Conservation (phyloP, 2,888 invertebrate species). For the Eledona agricola region DNA sequence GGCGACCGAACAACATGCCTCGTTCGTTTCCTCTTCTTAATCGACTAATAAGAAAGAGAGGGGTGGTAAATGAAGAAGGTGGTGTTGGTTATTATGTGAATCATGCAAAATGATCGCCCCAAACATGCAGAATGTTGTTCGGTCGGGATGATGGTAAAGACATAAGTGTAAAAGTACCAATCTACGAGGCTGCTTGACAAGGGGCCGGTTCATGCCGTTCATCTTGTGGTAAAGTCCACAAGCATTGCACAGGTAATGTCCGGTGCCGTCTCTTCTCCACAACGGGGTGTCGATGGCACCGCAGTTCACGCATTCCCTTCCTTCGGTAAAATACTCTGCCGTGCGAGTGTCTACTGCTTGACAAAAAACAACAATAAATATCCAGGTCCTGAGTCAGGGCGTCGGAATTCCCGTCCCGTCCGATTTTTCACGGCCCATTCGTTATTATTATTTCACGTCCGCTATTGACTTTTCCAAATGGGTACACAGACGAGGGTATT, state of each 20-base stretch:
- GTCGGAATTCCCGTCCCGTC: constrained; percentile 36
- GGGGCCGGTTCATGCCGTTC: constrained; percentile 93
- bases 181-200: constrained; percentile 90
- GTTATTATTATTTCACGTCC: constrained; percentile 41
- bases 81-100: constrained; percentile 11
- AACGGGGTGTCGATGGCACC: constrained; percentile 95
- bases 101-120: constrained; percentile 17
- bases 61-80: too few species aligned
- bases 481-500: constrained; percentile 43
- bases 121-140: constrained; percentile 43
- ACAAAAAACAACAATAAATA: constrained; percentile 25
- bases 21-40: constrained; percentile 1
- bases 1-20: constrained; percentile 44
- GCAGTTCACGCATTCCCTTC: constrained; percentile 97
- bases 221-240: constrained; percentile 98
- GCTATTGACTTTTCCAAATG: constrained; percentile 42
- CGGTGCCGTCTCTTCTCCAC: constrained; percentile 98
- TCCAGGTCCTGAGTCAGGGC: constrained; percentile 39
- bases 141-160: constrained; percentile 39
- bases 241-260: constrained; percentile 99
- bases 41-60: too few species aligned
- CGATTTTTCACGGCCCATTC: constrained; percentile 32
- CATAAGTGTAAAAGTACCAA: constrained; percentile 69
- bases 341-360: constrained; percentile 57
- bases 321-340: constrained; percentile 72